Percentiles rank a stretch among this genome's conserved stretches.
Conservation (phyloP, 2,888 invertebrate genomes). For the Melikaiella ostensackeni region DNA sequence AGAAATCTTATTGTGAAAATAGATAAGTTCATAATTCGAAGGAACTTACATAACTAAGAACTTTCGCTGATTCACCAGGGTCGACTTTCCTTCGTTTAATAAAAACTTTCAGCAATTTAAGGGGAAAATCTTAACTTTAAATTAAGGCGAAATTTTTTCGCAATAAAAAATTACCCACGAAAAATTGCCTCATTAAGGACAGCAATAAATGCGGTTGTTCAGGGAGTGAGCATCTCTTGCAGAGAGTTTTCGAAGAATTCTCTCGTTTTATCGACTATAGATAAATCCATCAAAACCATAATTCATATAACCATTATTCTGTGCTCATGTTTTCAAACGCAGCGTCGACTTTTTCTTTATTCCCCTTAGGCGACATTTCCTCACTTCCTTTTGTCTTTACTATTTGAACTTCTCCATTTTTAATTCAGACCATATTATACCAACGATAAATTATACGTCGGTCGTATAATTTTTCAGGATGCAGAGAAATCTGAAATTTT, state of each 20-base stretch:
- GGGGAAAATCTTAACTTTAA: neutral
- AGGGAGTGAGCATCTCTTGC: neutral
- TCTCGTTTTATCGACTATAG: neutral
- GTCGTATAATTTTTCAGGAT: no score
- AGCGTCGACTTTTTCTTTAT: constrained; percentile 9
- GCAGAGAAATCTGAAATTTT: no score
- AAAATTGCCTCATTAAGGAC: neutral
- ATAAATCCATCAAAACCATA: constrained; percentile 3
- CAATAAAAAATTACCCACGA: neutral
- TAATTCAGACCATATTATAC: constrained; percentile 11
- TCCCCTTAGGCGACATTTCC: neutral
- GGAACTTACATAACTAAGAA: no score
- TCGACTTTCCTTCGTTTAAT: neutral
- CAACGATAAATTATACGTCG: neutral
- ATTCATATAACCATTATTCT: constrained; percentile 22
- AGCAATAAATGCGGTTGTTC: neutral
- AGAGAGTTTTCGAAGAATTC: neutral
- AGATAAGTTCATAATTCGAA: no score
- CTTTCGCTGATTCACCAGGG: neutral
- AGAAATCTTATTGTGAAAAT: no score
- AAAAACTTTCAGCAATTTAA: neutral
- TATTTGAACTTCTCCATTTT: constrained; percentile 11
- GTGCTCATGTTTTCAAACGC: constrained; percentile 30
- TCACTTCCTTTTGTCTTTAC: constrained; percentile 22
- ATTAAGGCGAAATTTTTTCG: neutral